Base-by-base conservation (phyloP, 2,888 invertebrate species). In the Dryadula phaetusa region DNA sequence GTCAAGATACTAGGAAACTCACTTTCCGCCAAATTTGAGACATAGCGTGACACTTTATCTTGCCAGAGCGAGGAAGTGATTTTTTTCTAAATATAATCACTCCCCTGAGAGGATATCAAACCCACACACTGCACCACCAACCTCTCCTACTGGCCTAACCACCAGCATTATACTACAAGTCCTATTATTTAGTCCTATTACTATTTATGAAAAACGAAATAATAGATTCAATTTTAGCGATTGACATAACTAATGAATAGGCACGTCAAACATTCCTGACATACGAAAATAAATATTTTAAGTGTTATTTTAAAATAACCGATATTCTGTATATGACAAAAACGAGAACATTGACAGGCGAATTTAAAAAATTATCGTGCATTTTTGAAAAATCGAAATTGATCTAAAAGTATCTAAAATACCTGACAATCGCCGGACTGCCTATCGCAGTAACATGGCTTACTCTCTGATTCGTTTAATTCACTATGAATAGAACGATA, bases 381-480 rank as follows among this genome's bases (percentile, higher is more conserved):
- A 16, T 25, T 56, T 22, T 22, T 37, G 4, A 22, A 37, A 40
- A 40, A 40, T 22, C 8, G n/a, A 49, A 49, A 28, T n/a, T 49
- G 22, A 10, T 49, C 10, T n/a, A 16, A 8, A 49, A 28, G 10
- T 49, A 16, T n/a, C n/a, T 22, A 47, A 49, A 49, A 49, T 28
- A 52, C 10, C 52, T 28, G 52, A 52, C 52, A 28, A 52, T 28
- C 28, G 52, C 52, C 52, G 28, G 28, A 16, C 52, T 28, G 16
- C 4, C 28, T 52, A 28, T 52, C 52, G 28, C 25, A n/a, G 52
- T 28, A 16, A 52, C 52, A 52, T 52, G 52, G 28, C 52, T 52
- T 16, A 52, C 28, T 52, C 28, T 52, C 52, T 16, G 16, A 16
- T 28, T 52, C 16, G 52, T 52, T 28, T 28, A 52, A 52, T 4